These are phyloP conservation scores for Ceratosolen solmsi DNA, from an alignment of 1,140 invertebrate genomes.

Conservation along the genomic window DNA sequence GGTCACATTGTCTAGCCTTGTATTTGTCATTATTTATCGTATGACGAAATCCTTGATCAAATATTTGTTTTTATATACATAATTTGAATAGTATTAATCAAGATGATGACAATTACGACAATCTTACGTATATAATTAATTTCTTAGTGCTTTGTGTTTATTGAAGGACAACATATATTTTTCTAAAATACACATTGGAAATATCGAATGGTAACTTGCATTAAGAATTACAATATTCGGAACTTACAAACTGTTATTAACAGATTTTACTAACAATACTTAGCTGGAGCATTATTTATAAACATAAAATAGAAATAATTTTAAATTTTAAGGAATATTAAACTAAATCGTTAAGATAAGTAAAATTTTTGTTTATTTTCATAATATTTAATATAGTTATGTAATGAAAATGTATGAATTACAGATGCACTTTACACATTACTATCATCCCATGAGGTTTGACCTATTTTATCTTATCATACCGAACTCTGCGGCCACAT, in stretches of 20 bases:
- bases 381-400: not conserved
- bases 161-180: not conserved
- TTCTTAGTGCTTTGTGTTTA: not conserved
- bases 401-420: not conserved
- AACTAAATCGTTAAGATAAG: not conserved
- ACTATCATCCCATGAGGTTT: not conserved
- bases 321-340: not conserved
- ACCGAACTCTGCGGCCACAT: not conserved
- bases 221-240: too few species aligned
- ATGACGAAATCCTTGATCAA: not conserved
- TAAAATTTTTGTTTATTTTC: not conserved
- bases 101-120: not conserved
- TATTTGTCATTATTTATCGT: slow-evolving; percentile 35
- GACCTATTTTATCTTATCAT: not conserved
- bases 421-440: not conserved
- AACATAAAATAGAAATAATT: not conserved
- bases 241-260: too few species aligned
- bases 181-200: too few species aligned
- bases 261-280: too few species aligned
- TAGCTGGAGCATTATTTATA: not conserved
- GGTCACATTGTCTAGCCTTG: slow-evolving; percentile 31
- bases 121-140: not conserved
- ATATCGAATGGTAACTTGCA: too few species aligned
- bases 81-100: not conserved
- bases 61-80: slow-evolving; percentile 14